Evolutionary conservation across 2,888 invertebrate genomes (phyloP), one percentile per base, ranked within the genome.

Genomic region (Selenia dentaria): DNA sequence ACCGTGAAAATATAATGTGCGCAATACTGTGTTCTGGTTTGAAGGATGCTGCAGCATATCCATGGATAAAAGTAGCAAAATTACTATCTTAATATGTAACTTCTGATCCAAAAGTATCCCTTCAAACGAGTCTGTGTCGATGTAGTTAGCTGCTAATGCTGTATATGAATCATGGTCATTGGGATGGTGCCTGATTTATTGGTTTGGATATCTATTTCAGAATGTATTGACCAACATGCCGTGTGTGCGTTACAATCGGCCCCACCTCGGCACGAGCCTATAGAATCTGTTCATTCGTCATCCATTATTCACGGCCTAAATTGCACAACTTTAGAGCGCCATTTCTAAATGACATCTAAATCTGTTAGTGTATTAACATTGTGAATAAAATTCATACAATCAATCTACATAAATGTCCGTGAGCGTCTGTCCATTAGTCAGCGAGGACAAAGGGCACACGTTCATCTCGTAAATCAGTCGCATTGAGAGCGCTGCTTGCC

Each of bases 321-420:
- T 90, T 90, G 89, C 88, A 83, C 89, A 90, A 90, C 83, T 90
- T 88, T 87, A 88, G 80, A 90, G 85, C 86, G 87, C 89, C 86
- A 89, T 90, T 89, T 88, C 88, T 86, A 90, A 90, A 89, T 90
- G 90, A 90, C 90, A 87, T 89, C 90, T 89, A 89, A 90, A 89
- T 89, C 89, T 89, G 89, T 89, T 89, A 88, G 79, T 89, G 89
- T 89, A 89, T 90, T 89, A 90, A 89, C 90, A 89, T 89, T 87
- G 89, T 90, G 89, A 89, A 90, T 90, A 89, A 90, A 90, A 90
- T 90, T 90, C 79, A 90, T 89, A 88, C 89, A 89, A 90, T 90
- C 89, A 90, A 89, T 90, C 90, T 89, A 90, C 89, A 90, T 89
- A 90, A 90, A 89, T 87, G 90, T 90, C 88, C 84, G 83, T 89